phyloP scores from a whole-genome alignment of 2,888 invertebrate genomes.

The Ischnura elegans region DNA sequence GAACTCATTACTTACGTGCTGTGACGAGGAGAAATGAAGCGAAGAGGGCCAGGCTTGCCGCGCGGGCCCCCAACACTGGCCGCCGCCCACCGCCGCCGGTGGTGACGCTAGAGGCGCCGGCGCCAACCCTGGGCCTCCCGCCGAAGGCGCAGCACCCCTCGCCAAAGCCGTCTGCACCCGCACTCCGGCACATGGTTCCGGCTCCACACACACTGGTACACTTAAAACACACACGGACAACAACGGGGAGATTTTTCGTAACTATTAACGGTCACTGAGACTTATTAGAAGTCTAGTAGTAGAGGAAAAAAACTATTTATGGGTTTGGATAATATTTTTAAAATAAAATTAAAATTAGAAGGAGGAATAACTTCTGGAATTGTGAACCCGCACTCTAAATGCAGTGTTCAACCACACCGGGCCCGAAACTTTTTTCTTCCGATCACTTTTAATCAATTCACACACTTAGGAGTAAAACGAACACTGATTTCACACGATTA shows the following conservation, averaged over 20 bases:
- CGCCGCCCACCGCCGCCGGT: not conserved
- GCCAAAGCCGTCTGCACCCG: not conserved
- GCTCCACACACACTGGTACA: not conserved
- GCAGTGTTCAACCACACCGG: not conserved
- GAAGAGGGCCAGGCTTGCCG: not conserved
- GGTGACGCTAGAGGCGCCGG: not conserved
- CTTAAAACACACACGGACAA: not conserved
- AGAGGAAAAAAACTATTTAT: too few species aligned
- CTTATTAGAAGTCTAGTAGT: too few species aligned
- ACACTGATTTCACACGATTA: not conserved
- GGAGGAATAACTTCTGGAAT: not conserved
- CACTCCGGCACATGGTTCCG: not conserved
- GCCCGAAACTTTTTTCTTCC: not conserved
- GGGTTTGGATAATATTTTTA: too few species aligned
- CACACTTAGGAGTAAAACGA: not conserved
- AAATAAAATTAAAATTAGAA: not conserved
- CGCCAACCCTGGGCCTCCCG: not conserved
- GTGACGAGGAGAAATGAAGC: slow-evolving; percentile 42
- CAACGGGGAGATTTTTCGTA: not conserved
- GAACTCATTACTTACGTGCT: slow-evolving; percentile 37
- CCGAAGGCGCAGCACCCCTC: not conserved
- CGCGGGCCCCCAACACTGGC: not conserved
- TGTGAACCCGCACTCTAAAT: not conserved
- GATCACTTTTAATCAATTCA: not conserved
- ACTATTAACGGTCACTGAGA: too few species aligned